A percentile compares a stretch with the other conserved stretches of the same genome.
Conservation (phyloP, 2,113 vertebrate species). For the Lepus americanus region DNA sequence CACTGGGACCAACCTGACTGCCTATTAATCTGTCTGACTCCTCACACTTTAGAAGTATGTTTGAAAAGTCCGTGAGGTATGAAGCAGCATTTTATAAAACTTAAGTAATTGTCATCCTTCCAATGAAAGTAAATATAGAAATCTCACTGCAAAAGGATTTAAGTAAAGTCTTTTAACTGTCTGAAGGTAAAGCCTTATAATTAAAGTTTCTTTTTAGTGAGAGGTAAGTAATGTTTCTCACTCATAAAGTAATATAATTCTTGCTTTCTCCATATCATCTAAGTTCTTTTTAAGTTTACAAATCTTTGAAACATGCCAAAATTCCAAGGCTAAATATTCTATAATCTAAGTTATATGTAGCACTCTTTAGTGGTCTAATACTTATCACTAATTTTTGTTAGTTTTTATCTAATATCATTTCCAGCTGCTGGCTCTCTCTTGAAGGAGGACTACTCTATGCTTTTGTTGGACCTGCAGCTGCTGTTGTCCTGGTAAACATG, state of each 20-base stretch:
- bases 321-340: constrained; percentile 76
- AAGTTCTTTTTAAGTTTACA: background rate
- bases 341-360: constrained; percentile 75
- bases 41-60: background rate
- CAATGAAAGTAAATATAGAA: constrained; percentile 46
- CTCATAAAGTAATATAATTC: background rate
- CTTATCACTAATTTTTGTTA: constrained; percentile 90
- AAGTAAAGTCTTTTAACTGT: constrained; percentile 54
- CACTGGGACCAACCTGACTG: too few relatives aligned
- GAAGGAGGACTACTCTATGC: constrained; percentile 99
- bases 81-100: constrained; percentile 50
- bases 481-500: constrained; percentile 96
- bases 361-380: constrained; percentile 79
- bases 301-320: constrained; percentile 72
- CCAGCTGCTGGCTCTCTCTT: constrained; percentile 98
- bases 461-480: constrained; percentile 98
- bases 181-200: background rate
- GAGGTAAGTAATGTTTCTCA: background rate
- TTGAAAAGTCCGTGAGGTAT: background rate
- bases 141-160: constrained; percentile 42
- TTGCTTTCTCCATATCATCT: background rate
- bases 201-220: constrained; percentile 52
- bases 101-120: constrained; percentile 25
- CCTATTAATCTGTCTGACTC: too few relatives aligned
- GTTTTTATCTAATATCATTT: constrained; percentile 88